Base-by-base conservation (phyloP, 2,888 invertebrate species). In the Erebia ligea region DNA sequence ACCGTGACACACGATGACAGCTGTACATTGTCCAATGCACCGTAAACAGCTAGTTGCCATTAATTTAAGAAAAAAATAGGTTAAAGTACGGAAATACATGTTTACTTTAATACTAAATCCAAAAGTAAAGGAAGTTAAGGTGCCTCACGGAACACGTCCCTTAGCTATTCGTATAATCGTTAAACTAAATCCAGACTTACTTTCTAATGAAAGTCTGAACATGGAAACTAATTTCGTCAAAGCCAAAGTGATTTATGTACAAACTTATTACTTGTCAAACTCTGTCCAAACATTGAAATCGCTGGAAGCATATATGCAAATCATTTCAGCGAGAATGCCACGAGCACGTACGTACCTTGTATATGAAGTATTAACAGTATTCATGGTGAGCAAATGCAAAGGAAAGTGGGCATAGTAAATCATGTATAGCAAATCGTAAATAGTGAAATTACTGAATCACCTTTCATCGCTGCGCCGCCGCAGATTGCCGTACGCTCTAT, bases 391-490 rank as follows among this genome's bases (percentile, higher is more conserved):
- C 56, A 40, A 66, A 54, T 21, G 56, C 56, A 42, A 56, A 15
- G 62, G 59, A 62, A 62, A 62, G 62, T 62, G 66, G 21, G 66
- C 56, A 66, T 66, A 56, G 66, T 42, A 66, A 66, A 57, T 66
- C 56, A 56, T 19, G 66, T 66, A 66, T 66, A 45, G 19, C 66
- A 45, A 72, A 72, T 72, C 58, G 66, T 50, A 63, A 67, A 72
- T 45, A 63, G 58, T 48, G 40, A 67, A 69, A 72, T 69, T 62
- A 72, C 50, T 45, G 40, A 66, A 64, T 66, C 54, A 21, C 13
- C 45, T 62, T 62, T 62, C 45, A 62, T 45, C 62, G 48, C 62
- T 11, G 1, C 62, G 48, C 62, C 17, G 1, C 59, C 52, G 62
- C n/a, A 62, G 66, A 56, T 42, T 68, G 15, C 59, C 40, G 15